phyloP scores from a whole-genome alignment of 2,888 invertebrate genomes.

The Schizotus pectinicornis region DNA sequence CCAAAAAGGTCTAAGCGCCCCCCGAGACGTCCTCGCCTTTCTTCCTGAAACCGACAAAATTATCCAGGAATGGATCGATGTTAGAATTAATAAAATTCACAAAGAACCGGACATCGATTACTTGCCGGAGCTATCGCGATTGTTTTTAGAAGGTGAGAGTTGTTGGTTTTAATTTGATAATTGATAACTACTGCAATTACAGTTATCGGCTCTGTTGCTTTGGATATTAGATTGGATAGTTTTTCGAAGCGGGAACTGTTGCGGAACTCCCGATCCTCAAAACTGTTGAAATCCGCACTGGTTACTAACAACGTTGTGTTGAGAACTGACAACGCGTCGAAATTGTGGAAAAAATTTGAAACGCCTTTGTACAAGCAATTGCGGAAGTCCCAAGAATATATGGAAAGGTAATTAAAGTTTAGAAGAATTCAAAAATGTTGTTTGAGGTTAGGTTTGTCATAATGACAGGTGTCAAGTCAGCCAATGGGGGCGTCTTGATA shows the following conservation, averaged over 20 bases:
- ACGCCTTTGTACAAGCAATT: conserved; percentile 77
- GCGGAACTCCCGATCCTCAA: conserved; percentile 68
- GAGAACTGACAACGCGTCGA: conserved; percentile 71
- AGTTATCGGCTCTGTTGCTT: conserved; percentile 78
- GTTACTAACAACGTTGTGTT: conserved; percentile 74
- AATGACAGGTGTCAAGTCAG: neutral
- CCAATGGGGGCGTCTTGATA: neutral
- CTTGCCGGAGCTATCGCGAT: conserved; percentile 70
- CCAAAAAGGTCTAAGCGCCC: conserved; percentile 80
- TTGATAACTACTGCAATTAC: conserved; percentile 46
- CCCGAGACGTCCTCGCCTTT: conserved; percentile 72
- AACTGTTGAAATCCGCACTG: conserved; percentile 74
- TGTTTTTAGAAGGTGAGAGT: conserved; percentile 77
- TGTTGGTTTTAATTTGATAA: neutral
- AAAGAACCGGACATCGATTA: conserved; percentile 63
- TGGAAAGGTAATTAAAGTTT: conserved; percentile 65
- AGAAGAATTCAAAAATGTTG: neutral
- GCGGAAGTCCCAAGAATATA: conserved; percentile 69
- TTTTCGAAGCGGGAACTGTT: conserved; percentile 68
- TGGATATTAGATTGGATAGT: conserved; percentile 72
- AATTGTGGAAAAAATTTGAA: conserved; percentile 73
- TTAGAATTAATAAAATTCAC: conserved; percentile 48
- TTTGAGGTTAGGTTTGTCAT: neutral
- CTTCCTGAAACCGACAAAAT: conserved; percentile 69
- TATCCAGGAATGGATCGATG: conserved; percentile 67